Evolutionary conservation across 2,797 vertebrate species (phyloP).

Genomic region (Garrulus glandarius): DNA sequence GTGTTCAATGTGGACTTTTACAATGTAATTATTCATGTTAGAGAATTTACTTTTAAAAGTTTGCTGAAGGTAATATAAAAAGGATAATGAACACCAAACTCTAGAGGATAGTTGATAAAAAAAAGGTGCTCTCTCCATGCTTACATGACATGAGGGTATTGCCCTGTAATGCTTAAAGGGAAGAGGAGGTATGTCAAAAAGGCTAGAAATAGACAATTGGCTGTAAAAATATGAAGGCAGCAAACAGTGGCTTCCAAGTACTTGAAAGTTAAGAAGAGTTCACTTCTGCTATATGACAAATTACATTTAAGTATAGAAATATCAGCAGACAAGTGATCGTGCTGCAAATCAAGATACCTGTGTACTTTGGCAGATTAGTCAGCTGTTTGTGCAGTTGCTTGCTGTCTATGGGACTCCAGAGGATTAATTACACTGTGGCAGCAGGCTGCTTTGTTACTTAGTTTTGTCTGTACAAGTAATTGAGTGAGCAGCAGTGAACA

Average conservation of each 20-base stretch:
- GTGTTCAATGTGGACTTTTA: not conserved
- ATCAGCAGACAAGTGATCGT: not conserved
- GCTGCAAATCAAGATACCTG: not conserved
- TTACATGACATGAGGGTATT: not conserved
- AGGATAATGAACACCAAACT: not conserved
- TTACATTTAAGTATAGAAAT: not conserved
- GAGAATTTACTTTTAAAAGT: not conserved
- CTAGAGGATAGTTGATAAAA: not conserved
- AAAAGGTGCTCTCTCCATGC: not conserved
- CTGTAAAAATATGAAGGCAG: not conserved
- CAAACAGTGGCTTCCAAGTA: not conserved
- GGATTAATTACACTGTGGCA: slow-evolving; percentile 28
- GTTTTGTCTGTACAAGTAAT: slow-evolving; percentile 3
- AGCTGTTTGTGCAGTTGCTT: not conserved
- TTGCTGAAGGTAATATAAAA: not conserved
- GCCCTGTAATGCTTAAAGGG: not conserved
- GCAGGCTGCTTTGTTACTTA: not conserved
- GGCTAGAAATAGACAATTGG: not conserved
- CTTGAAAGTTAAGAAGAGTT: not conserved
- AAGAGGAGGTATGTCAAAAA: not conserved
- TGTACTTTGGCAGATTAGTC: not conserved
- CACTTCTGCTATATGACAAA: not conserved
- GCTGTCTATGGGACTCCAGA: not conserved
- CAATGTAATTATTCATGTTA: not conserved
- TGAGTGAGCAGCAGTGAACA: not conserved